phyloP scores from a whole-genome alignment of 2,113 vertebrate species.

The Notechis scutatus region DNA sequence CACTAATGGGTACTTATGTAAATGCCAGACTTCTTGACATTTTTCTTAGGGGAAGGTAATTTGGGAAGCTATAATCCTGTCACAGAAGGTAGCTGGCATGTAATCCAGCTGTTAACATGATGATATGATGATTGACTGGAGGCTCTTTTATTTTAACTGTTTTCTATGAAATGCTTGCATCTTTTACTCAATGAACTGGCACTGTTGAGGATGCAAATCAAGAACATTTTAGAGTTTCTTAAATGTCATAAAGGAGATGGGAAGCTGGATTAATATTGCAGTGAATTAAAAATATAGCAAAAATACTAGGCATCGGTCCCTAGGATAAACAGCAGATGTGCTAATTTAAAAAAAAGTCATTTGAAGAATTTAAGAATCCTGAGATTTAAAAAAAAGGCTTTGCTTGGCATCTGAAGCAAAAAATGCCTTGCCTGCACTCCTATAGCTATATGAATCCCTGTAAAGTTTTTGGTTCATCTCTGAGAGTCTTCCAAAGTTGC shows the following conservation, averaged over 20 bases:
- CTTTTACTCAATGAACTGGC: rapidly evolving
- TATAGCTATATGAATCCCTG: not conserved
- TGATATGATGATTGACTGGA: not conserved
- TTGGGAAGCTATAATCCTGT: not conserved
- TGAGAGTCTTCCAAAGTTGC: not conserved
- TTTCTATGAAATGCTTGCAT: not conserved
- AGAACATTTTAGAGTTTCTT: not conserved
- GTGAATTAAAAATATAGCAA: not conserved
- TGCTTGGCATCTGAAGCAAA: not conserved
- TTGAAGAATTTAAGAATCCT: not conserved
- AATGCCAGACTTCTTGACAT: not conserved
- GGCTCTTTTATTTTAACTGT: not conserved
- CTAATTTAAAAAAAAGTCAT: not conserved
- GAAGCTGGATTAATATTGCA: not conserved
- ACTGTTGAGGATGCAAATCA: not conserved
- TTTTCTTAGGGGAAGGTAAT: constrained; percentile 14
- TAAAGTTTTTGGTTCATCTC: not conserved
- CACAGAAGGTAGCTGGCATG: not conserved
- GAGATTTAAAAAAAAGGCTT: not conserved
- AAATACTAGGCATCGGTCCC: too few relatives aligned
- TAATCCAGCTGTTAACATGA: not conserved
- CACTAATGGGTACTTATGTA: constrained; percentile 32
- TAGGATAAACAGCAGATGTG: not conserved
- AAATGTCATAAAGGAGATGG: not conserved
- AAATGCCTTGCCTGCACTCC: not conserved